Conservation (phyloP, 2,113 vertebrate species). For the Pleuronectes platessa region DNA sequence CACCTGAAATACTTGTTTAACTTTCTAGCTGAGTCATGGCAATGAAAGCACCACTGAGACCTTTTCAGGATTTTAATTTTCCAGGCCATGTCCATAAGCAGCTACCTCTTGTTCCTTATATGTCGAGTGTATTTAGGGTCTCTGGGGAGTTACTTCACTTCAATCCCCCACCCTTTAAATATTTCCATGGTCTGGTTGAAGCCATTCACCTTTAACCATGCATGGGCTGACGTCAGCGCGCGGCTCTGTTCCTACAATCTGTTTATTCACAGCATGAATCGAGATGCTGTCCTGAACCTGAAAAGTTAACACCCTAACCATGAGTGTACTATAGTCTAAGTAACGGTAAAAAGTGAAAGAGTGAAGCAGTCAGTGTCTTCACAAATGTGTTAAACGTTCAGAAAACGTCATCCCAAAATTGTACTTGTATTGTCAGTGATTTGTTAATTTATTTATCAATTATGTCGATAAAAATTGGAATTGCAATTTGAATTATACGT, state of each 20-base stretch:
- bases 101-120: constrained; percentile 45
- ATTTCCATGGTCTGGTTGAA: constrained; percentile 58
- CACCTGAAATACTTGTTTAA: constrained; percentile 14
- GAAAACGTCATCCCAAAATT: neutral
- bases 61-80: constrained; percentile 20
- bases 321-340: constrained; percentile 15
- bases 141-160: constrained; percentile 45
- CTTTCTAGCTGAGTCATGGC: constrained; percentile 11
- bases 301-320: constrained; percentile 48
- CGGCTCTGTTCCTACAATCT: constrained; percentile 45
- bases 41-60: constrained; percentile 19
- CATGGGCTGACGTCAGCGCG: constrained; percentile 49
- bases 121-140: constrained; percentile 54
- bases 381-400: neutral
- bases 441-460: neutral
- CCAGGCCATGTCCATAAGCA: constrained; percentile 30
- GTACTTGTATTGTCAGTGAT: neutral
- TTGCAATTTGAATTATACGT: neutral
- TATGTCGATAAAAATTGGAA: neutral
- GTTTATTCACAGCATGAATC: constrained; percentile 72
- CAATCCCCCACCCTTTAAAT: constrained; percentile 70
- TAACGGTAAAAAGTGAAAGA: constrained; percentile 3
- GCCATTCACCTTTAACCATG: constrained; percentile 53
- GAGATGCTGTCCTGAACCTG: constrained; percentile 63
- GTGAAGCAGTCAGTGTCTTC: neutral